These are phyloP conservation scores for Pithys albifrons DNA, from an alignment of 2,113 vertebrate species.

Conservation along the genomic window DNA sequence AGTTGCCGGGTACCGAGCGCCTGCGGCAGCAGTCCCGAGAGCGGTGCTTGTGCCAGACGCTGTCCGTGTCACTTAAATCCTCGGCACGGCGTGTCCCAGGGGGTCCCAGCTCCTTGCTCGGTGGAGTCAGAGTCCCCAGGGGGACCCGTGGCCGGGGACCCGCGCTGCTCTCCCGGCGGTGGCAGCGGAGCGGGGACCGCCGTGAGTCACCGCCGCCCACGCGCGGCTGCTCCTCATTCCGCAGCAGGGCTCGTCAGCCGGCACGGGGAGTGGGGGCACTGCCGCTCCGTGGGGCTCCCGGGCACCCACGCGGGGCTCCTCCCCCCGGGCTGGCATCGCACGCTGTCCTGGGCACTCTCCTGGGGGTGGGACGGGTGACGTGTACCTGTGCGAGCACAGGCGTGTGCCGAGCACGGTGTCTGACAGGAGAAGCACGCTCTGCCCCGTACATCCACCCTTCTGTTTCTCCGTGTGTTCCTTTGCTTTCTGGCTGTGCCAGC, in stretches of 20 bases:
- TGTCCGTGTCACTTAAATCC: not conserved
- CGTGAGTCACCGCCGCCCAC: conserved; percentile 51
- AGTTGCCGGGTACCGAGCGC: not conserved
- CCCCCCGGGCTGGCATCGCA: not conserved
- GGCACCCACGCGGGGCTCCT: not conserved
- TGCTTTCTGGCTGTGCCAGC: not conserved
- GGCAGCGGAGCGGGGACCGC: not conserved
- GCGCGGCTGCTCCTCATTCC: conserved; percentile 73
- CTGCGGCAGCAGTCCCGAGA: not conserved
- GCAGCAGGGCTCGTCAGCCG: conserved; percentile 69
- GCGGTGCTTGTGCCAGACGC: too few species aligned
- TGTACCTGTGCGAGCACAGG: not conserved
- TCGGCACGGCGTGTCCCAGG: not conserved
- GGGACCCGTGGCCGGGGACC: not conserved
- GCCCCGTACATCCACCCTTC: not conserved
- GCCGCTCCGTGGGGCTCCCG: not conserved
- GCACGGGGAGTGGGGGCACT: conserved; percentile 6
- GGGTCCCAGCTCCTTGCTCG: too few species aligned
- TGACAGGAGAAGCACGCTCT: not conserved
- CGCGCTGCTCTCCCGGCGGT: not conserved
- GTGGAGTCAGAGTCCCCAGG: not conserved
- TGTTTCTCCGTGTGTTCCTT: not conserved
- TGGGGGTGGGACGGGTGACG: rapidly evolving
- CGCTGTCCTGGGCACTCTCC: rapidly evolving
- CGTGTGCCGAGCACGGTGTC: not conserved